Evolutionary conservation across 2,113 vertebrate genomes (phyloP), one percentile per base, ranked within the genome.

Genomic region (Potamarius usumacintae): DNA sequence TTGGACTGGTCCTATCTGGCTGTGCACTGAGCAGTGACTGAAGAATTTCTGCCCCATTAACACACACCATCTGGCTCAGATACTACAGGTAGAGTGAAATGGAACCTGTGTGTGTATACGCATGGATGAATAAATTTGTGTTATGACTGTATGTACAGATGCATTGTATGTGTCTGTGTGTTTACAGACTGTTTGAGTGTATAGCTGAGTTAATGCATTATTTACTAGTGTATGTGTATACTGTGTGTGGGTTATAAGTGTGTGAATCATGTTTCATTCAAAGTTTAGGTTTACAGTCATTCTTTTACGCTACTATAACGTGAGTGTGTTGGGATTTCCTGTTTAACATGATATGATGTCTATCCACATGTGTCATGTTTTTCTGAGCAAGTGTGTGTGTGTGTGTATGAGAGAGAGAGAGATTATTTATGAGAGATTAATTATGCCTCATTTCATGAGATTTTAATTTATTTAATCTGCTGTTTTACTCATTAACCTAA

Each of bases 61-160:
- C 77, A 77, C 53, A 83, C 55, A 83, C 63, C n/a, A 17, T 69
- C 80, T 71, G 62, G 80, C 62, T 81, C 18, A 67, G 62, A 55
- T 30, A 30, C 74, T 77, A 82, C 85, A 90, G 87, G 89, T 88
- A 87, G 42, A 52, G 85, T 80, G 11, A 81, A 34, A 63, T 2
- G 11, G 57, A 12, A 50, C 14, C 18, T 79, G 34, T 63, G 48
- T 77, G 22, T 62, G 62, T 15, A 57, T 62, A 22, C 53, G 74
- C 57, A 20, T 55, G 50, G 22, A 8, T 83, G 69, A 60, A 17
- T 88, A 22, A 18, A 6, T 74, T 55, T 63, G 34, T 22, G n/a
- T 76, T 55, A 14, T 79, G 22, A 52, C 30, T 27, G 53, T 76
- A 55, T 74, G 63, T 14, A 52, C 55, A 15, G 9, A 57, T 57